Evolutionary conservation across 37 sponge, comb jelly and placozoan genomes (phyloP).

Genomic region (Agelas oroides): DNA sequence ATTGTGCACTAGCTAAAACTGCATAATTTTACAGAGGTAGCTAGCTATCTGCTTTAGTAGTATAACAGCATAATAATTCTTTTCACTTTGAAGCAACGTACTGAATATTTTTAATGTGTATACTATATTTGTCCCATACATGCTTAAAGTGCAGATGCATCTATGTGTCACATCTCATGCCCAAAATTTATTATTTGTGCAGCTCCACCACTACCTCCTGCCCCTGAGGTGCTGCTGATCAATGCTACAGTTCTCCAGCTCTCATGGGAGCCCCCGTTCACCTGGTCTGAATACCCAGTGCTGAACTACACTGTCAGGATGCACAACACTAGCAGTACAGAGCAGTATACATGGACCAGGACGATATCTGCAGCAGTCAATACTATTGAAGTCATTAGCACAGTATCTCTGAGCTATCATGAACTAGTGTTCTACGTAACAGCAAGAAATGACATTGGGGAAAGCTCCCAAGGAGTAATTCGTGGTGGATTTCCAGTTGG

Average conservation of each 20-base stretch:
- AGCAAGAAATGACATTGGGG: constrained; percentile 2
- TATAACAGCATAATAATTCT: too few species aligned
- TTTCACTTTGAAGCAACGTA: too few species aligned
- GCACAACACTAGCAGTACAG: background rate
- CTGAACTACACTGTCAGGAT: constrained; percentile 13
- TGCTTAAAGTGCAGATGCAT: too few species aligned
- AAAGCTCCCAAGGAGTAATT: background rate
- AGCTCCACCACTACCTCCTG: constrained; percentile 11
- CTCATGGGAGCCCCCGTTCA: constrained; percentile 25
- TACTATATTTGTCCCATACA: too few species aligned
- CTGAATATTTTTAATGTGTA: too few species aligned
- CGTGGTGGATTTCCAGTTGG: constrained; percentile 8
- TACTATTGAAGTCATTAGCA: too few species aligned
- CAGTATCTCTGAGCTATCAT: too few species aligned
- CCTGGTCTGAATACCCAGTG: constrained; percentile 5
- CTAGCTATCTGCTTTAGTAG: too few species aligned
- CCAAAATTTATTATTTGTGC: background rate
- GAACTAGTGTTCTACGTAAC: background rate
- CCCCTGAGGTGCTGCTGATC: background rate
- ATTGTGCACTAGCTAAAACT: too few species aligned
- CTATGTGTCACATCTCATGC: too few species aligned
- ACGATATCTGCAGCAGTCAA: too few species aligned
- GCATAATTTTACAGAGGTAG: too few species aligned
- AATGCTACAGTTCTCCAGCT: background rate
- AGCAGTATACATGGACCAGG: background rate